A percentile compares a stretch with the other conserved stretches of the same genome.
Conservation (phyloP, 1,140 invertebrate species). For the silkworm (Bombyx mori) region ASM3026992v2 NC_085118.1:17276501-17277000, state of each 20-base stretch:
- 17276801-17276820: slow-evolving; percentile 12
- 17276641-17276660: slow-evolving; percentile 21
- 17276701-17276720: slow-evolving; percentile 31
- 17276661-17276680: slow-evolving; percentile 27
- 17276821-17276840: slow-evolving; percentile 14
- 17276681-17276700: slow-evolving; percentile 25
- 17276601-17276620: slow-evolving; percentile 26
- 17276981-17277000: slow-evolving; percentile 14
- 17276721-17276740: slow-evolving; percentile 26
- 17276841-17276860: slow-evolving; percentile 17
- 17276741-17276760: slow-evolving; percentile 18
- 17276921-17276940: slow-evolving; percentile 8
- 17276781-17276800: slow-evolving; percentile 8
- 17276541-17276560: slow-evolving; percentile 23
- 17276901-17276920: neutral
- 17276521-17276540: slow-evolving; percentile 28
- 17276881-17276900: neutral
- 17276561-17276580: slow-evolving; percentile 17
- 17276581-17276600: slow-evolving; percentile 10
- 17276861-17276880: slow-evolving; percentile 5
- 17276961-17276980: neutral
- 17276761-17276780: slow-evolving; percentile 21
- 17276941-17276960: neutral
- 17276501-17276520: slow-evolving; percentile 26
- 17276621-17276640: slow-evolving; percentile 28